phyloP scores from a whole-genome alignment of 2,797 vertebrate genomes.

The Psittacula echo region DNA sequence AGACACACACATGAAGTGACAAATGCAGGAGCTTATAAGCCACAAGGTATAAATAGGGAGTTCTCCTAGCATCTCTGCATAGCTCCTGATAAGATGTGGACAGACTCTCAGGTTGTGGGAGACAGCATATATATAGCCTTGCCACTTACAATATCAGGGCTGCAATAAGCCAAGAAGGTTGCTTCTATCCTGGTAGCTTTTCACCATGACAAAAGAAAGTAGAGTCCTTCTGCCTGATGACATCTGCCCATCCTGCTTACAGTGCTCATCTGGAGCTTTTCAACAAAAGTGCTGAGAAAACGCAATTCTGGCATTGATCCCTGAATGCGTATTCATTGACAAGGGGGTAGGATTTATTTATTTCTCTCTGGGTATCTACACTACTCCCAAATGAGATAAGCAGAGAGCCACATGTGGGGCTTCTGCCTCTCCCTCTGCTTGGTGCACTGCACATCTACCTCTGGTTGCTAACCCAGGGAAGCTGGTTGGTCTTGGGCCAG shows the following conservation, averaged over 20 bases:
- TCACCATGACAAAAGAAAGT: constrained; percentile 4
- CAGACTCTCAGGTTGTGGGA: constrained; percentile 10
- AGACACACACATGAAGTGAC: background rate
- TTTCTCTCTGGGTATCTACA: fast-evolving
- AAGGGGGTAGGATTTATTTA: background rate
- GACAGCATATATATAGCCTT: constrained; percentile 21
- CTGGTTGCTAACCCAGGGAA: background rate
- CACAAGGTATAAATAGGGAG: background rate
- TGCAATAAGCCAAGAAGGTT: constrained; percentile 3
- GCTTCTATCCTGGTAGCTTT: constrained; percentile 36
- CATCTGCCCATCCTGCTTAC: background rate
- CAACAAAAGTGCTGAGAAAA: background rate
- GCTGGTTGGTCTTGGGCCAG: background rate
- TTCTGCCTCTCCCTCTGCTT: background rate
- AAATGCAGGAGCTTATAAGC: constrained; percentile 19
- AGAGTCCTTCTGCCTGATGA: constrained; percentile 25
- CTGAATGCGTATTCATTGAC: background rate
- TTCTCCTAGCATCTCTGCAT: background rate
- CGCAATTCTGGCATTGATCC: background rate
- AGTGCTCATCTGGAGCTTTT: background rate
- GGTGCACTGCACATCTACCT: background rate
- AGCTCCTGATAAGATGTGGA: constrained; percentile 10
- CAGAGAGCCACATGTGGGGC: fast-evolving
- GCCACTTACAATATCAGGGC: background rate
- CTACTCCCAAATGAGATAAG: background rate